These are phyloP conservation scores for Belgica antarctica DNA, from an alignment of 2,888 invertebrate genomes.

Conservation along the genomic window DNA sequence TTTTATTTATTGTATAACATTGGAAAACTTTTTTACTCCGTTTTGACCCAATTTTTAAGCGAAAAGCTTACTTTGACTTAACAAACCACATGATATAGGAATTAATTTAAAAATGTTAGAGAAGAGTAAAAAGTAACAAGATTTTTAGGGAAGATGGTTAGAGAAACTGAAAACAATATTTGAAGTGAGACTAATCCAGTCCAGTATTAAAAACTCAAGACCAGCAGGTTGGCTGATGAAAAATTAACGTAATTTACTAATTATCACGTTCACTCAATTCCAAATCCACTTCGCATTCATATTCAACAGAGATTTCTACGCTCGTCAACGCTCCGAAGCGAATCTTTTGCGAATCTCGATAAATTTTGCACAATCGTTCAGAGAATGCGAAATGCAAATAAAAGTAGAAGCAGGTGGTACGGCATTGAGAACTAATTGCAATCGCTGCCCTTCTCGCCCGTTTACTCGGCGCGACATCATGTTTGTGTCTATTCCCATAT, in stretches of 20 bases:
- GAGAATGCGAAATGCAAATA: background rate
- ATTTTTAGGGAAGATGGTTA: background rate
- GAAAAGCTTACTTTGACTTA: background rate
- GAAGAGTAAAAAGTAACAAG: background rate
- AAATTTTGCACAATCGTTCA: background rate
- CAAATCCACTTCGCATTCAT: background rate
- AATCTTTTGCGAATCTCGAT: background rate
- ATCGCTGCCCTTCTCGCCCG: background rate
- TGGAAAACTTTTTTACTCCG: no score
- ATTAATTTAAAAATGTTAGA: background rate
- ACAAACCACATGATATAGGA: background rate
- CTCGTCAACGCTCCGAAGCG: background rate
- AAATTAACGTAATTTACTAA: conserved; percentile 3
- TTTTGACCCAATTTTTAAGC: no score
- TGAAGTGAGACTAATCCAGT: conserved; percentile 22
- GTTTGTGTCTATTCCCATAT: background rate
- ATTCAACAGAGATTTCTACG: no score
- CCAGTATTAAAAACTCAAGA: conserved; percentile 29
- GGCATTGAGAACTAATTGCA: background rate
- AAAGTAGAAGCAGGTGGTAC: background rate
- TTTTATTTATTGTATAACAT: background rate
- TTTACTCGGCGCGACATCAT: background rate
- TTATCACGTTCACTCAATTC: background rate
- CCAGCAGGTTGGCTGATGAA: background rate
- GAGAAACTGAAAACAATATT: background rate